Base-by-base conservation (phyloP, 2,888 invertebrate genomes). In the Dusona sp. region DNA sequence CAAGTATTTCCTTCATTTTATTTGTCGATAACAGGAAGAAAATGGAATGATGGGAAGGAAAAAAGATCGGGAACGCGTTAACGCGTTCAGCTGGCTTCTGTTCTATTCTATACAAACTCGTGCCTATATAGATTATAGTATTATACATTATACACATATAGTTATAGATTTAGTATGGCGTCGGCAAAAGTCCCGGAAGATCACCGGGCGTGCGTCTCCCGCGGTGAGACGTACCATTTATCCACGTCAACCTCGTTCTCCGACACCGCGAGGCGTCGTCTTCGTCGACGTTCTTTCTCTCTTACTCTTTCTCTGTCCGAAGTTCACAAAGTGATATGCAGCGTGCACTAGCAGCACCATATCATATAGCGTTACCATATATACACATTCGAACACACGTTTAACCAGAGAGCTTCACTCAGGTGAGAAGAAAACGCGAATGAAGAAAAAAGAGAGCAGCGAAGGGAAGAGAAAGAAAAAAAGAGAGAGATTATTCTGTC, bases 161-260 rank as follows among this genome's bases (percentile, higher is more conserved):
- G 9, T 73, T 29, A 73, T 64, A 79, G 45, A 82, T 19, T 11
- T n/a, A 57, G 61, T 74, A 80, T 57, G 81, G 68, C 78, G 84
- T 86, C 74, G 85, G 84, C 81, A 84, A 83, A 74, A 79, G 89
- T 89, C 91, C 92, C 92, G 92, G 91, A 92, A 92, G 92, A 92
- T 92, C 90, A 83, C 82, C 90, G 90, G 89, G 89, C 89, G 88
- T 88, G 88, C 91, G 92, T 92, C 92, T 91, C 90, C 90, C 90
- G 92, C 90, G 90, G 91, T 91, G 92, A 91, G 91, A 91, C 90
- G 90, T 89, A 91, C 92, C 92, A 93, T 93, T 92, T 93, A 92
- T 93, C 93, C 91, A 92, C 91, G 93, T 93, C 93, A 92, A 91
- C 91, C 92, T 91, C 93, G 91, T 92, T 93, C 92, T 92, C 90